Percentiles rank a stretch among this genome's conserved stretches.
Evolutionary conservation across 1,140 invertebrate species (phyloP).

Genomic region (Drosophila willistoni): DNA sequence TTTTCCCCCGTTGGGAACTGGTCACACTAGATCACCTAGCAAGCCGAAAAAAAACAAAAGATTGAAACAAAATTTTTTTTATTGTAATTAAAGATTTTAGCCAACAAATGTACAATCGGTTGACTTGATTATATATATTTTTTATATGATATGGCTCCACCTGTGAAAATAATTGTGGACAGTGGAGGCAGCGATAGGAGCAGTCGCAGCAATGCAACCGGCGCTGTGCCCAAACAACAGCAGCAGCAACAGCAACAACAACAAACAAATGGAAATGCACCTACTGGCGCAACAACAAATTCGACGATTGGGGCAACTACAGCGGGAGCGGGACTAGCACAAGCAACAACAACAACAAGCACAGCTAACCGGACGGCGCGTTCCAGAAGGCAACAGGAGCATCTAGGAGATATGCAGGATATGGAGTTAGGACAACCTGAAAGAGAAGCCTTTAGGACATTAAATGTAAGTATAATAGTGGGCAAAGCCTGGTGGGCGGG

Average conservation of each 20-base stretch:
- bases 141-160: slow-evolving; percentile 58
- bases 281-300: slow-evolving; percentile 23
- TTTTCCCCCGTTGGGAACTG: neutral
- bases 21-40: slow-evolving; percentile 7
- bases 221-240: slow-evolving; percentile 54
- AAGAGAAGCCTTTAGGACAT: slow-evolving; percentile 54
- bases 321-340: no score
- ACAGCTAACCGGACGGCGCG: slow-evolving; percentile 32
- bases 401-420: slow-evolving; percentile 51
- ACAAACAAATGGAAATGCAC: slow-evolving; percentile 19
- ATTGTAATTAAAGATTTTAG: neutral
- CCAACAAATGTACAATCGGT: slow-evolving; percentile 5
- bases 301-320: slow-evolving; percentile 1
- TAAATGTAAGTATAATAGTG: slow-evolving; percentile 59
- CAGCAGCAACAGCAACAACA: slow-evolving; percentile 30
- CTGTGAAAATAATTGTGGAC: slow-evolving; percentile 48
- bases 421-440: slow-evolving; percentile 65
- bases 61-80: slow-evolving; percentile 1
- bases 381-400: slow-evolving; percentile 51
- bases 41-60: slow-evolving; percentile 16
- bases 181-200: slow-evolving; percentile 33
- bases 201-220: slow-evolving; percentile 46
- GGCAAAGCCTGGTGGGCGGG: neutral
- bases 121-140: slow-evolving; percentile 33
- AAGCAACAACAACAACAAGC: neutral